phyloP scores from a whole-genome alignment of 1,140 invertebrate species.

The Listronotus bonariensis region DNA sequence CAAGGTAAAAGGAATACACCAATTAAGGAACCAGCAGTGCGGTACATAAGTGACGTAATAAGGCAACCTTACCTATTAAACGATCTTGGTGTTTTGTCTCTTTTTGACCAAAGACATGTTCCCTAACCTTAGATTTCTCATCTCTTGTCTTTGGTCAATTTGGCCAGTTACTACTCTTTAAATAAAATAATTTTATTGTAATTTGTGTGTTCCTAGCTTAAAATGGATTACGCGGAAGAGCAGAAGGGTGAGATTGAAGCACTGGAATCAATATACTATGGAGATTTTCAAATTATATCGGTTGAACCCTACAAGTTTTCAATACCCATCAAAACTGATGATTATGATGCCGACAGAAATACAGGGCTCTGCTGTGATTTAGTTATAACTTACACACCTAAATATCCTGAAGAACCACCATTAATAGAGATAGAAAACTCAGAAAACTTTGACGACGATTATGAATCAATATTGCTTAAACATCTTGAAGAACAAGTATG shows the following conservation, averaged over 20 bases:
- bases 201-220: constrained; percentile 2
- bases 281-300: constrained; percentile 80
- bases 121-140: too few relatives aligned
- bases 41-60: too few relatives aligned
- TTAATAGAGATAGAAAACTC: constrained; percentile 77
- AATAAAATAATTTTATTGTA: too few relatives aligned
- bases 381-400: constrained; percentile 81
- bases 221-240: constrained; percentile 89
- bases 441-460: constrained; percentile 78
- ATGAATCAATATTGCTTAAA: constrained; percentile 69
- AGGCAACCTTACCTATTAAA: too few relatives aligned
- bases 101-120: too few relatives aligned
- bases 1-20: too few relatives aligned
- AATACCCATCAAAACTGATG: constrained; percentile 79
- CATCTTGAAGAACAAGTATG: constrained; percentile 71
- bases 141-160: too few relatives aligned
- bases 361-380: constrained; percentile 72
- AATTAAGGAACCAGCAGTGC: too few relatives aligned
- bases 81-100: too few relatives aligned
- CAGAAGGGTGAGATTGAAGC: constrained; percentile 90
- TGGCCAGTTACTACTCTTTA: too few relatives aligned
- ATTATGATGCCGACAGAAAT: constrained; percentile 67
- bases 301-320: constrained; percentile 74
- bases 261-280: constrained; percentile 90
- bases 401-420: constrained; percentile 88